These are phyloP conservation scores for Pelochelys cantorii DNA, from an alignment of 2,797 vertebrate genomes.

Conservation along the genomic window DNA sequence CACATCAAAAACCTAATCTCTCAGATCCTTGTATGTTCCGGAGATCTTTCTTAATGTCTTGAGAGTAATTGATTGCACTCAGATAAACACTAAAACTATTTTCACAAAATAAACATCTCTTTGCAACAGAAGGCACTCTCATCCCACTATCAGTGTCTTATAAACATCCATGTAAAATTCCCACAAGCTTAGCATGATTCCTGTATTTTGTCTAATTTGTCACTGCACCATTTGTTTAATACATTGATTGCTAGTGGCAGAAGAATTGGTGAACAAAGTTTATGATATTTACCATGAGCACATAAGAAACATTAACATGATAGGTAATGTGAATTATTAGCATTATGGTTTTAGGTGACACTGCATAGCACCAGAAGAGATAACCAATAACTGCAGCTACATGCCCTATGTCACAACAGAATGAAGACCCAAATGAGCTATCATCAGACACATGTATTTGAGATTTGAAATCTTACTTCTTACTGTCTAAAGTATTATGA, in stretches of 20 bases:
- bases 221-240: conserved; percentile 30
- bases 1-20: neutral
- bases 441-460: neutral
- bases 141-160: conserved; percentile 16
- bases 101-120: conserved; percentile 36
- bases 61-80: conserved; percentile 18
- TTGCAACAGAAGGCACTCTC: neutral
- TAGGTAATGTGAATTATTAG: conserved; percentile 41
- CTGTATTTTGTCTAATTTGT: conserved; percentile 51
- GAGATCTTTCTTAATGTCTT: conserved; percentile 16
- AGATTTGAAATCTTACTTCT: neutral
- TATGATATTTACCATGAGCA: conserved; percentile 2
- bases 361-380: neutral
- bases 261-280: conserved; percentile 30
- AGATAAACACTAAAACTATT: conserved; percentile 22
- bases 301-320: conserved; percentile 34
- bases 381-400: neutral
- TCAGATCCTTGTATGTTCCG: neutral
- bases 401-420: neutral
- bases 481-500: neutral
- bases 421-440: neutral
- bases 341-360: conserved; percentile 35
- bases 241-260: conserved; percentile 41
- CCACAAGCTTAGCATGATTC: conserved; percentile 20
- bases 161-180: conserved; percentile 51